Evolutionary conservation across 2,797 vertebrate genomes (phyloP).

Genomic region (Melanogrammus aeglefinus): DNA sequence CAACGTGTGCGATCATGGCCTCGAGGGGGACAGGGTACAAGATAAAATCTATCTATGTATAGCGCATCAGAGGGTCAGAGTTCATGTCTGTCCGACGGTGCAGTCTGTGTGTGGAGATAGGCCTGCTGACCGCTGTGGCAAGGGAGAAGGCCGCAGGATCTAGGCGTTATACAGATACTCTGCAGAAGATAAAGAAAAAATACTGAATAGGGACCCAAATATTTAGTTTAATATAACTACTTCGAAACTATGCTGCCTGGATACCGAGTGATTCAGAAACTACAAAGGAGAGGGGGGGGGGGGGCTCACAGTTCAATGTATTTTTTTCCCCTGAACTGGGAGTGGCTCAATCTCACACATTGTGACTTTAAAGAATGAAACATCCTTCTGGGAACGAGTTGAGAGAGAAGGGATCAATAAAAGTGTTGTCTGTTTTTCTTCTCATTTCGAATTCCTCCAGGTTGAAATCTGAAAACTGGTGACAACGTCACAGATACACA

Average conservation of each 20-base stretch:
- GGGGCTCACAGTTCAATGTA: too few relatives aligned
- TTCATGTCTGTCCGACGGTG: neutral
- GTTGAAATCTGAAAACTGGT: neutral
- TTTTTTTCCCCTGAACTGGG: too few relatives aligned
- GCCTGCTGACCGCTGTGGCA: neutral
- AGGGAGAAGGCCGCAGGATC: neutral
- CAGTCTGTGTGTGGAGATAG: neutral
- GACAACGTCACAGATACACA: neutral
- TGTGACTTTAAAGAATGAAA: too few relatives aligned
- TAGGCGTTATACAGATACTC: neutral
- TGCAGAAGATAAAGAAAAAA: neutral
- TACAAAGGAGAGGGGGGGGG: too few relatives aligned
- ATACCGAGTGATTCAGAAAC: too few relatives aligned
- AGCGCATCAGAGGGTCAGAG: neutral
- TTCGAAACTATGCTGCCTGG: too few relatives aligned
- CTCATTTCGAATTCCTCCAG: too few relatives aligned
- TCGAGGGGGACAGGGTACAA: neutral
- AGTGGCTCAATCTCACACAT: too few relatives aligned
- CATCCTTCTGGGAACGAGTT: too few relatives aligned
- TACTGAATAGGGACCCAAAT: too few relatives aligned
- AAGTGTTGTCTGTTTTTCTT: neutral
- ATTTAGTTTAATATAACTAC: too few relatives aligned
- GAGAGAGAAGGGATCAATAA: neutral
- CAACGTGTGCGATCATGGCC: neutral
- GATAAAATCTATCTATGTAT: neutral